Evolutionary conservation across 1,140 invertebrate species (phyloP).

Genomic region (Coenobita brevimanus): DNA sequence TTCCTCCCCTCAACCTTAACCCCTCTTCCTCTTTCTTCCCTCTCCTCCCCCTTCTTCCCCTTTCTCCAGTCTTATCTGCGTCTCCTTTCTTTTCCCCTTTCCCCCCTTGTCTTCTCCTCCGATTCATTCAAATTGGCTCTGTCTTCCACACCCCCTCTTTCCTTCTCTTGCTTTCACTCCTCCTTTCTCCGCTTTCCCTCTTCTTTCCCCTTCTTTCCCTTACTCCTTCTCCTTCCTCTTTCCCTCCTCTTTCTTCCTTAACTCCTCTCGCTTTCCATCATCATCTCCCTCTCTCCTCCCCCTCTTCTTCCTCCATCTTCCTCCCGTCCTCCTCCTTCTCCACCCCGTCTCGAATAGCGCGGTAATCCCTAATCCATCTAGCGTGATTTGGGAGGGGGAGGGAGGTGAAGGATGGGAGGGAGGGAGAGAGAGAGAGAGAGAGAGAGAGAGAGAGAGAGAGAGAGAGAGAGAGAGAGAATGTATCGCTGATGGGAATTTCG

Average conservation of each 20-base stretch:
- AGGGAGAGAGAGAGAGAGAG: too few relatives aligned
- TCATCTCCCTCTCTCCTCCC: not conserved
- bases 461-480: too few relatives aligned
- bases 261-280: not conserved
- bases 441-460: too few relatives aligned
- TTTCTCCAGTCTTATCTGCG: not conserved
- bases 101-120: not conserved
- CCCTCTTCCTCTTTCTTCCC: conserved; percentile 1
- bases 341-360: too few relatives aligned
- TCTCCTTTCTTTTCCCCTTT: too few relatives aligned
- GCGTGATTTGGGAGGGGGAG: too few relatives aligned
- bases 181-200: not conserved
- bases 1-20: not conserved
- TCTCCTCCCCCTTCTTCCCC: not conserved
- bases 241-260: not conserved
- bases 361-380: too few relatives aligned
- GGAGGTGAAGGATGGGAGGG: too few relatives aligned
- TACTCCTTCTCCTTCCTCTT: too few relatives aligned
- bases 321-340: not conserved
- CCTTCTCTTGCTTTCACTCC: not conserved
- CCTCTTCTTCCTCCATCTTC: not conserved
- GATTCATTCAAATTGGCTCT: too few relatives aligned
- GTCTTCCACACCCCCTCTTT: not conserved
- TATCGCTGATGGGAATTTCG: too few relatives aligned
- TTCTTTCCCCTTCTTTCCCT: not conserved